phyloP scores from a whole-genome alignment of 2,113 vertebrate species.

The Mixornis gularis region DNA sequence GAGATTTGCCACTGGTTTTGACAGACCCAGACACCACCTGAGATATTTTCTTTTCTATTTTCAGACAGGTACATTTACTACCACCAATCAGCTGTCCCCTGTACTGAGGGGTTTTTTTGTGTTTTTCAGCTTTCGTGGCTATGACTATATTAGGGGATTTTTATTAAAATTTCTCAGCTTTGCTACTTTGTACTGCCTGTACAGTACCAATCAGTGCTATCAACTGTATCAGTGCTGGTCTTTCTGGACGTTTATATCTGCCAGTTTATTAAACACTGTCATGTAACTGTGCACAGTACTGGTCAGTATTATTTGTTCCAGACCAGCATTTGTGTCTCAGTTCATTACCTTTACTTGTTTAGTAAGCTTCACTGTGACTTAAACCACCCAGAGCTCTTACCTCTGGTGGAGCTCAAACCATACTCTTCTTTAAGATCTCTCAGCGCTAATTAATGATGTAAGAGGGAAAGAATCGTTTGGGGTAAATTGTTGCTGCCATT shows the following conservation, averaged over 20 bases:
- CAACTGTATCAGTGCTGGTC: not conserved
- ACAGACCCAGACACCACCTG: not conserved
- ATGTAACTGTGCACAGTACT: not conserved
- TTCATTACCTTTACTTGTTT: not conserved
- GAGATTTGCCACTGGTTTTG: not conserved
- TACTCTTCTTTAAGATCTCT: not conserved
- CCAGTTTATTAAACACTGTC: not conserved
- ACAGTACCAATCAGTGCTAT: not conserved
- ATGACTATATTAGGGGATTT: not conserved
- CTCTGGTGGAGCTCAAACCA: not conserved
- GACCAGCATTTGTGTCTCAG: not conserved
- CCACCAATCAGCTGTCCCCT: not conserved
- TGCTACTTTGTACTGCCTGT: not conserved
- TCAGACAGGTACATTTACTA: not conserved
- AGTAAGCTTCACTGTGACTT: not conserved
- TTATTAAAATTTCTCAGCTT: not conserved
- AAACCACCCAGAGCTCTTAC: not conserved
- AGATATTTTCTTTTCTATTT: conserved; percentile 11
- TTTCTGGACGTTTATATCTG: not conserved
- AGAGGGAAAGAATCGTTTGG: not conserved
- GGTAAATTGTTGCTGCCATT: not conserved
- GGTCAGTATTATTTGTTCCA: not conserved
- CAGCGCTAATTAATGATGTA: not conserved
- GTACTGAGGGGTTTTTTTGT: rapidly evolving
- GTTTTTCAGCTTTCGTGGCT: not conserved